Base-by-base conservation (phyloP, 2,888 invertebrate genomes). In the Eupithecia exiguata region DNA sequence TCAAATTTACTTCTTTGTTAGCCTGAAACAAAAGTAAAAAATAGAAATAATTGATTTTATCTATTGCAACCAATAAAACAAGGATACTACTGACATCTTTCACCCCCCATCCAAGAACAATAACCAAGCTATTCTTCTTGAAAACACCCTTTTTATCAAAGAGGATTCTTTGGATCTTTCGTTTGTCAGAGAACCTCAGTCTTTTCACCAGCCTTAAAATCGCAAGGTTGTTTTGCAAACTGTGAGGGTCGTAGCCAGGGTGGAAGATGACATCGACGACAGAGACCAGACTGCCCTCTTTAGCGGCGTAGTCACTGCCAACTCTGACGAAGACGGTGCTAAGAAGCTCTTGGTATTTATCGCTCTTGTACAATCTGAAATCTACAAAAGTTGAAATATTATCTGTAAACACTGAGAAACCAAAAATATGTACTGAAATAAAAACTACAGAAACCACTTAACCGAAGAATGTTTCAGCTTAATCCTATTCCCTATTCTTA, bases 31-130 rank as follows among this genome's bases (percentile, higher is more conserved):
- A 69, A 69, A 38, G n/a, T n/a, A 9, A n/a, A n/a, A n/a, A n/a
- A n/a, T n/a, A n/a, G 5, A 58, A 58, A 25, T 12, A 10, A 21
- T 53, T 58, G 14, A 5, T 5, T 58, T 58, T 58, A 12, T 0
- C 25, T 25, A 21, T 58, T 12, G 12, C 18, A 46, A 58, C 21
- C 12, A 58, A 58, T 58, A 25, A 66, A 76, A 65, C 2, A 58
- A 65, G 40, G 1, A 36, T n/a, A 9, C 35, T 62, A 79, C 82
- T 79, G 70, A 88, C 89, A 75, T 77, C 74, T 71, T 70, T 82
- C 4, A 81, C 80, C 1, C 88, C 89, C 90, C 90, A 90, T 21
- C 90, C 90, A 6, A 90, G 68, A 46, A 88, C 79, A 12, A 78
- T 72, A 30, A 89, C 74, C n/a, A 9, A 73, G 69, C 7, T 78